These are phyloP conservation scores for Tinea trinotella DNA, from an alignment of 2,888 invertebrate species.

Conservation along the genomic window DNA sequence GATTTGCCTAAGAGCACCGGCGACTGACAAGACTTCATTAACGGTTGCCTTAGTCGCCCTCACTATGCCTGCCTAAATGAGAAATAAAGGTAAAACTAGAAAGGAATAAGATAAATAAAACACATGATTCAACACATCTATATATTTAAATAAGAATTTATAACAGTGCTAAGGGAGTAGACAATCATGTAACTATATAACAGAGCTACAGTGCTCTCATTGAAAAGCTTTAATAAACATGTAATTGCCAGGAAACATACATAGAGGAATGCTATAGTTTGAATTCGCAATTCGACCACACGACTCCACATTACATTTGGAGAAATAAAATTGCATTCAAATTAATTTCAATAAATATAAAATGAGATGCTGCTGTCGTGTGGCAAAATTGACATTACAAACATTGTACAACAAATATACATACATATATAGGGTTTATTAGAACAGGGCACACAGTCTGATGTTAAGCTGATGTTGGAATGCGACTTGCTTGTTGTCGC, in stretches of 20 bases:
- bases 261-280: background rate
- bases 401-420: background rate
- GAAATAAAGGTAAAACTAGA: too few species aligned
- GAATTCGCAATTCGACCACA: constrained; percentile 20
- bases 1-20: too few species aligned
- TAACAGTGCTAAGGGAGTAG: constrained; percentile 58
- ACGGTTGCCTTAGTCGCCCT: too few species aligned
- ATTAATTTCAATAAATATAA: constrained; percentile 54
- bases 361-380: constrained; percentile 54
- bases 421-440: too few species aligned
- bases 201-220: background rate
- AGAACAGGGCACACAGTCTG: too few species aligned
- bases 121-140: constrained; percentile 63
- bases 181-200: background rate
- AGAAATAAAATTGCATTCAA: constrained; percentile 58
- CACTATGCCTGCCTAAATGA: too few species aligned
- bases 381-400: background rate
- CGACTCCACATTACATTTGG: constrained; percentile 57
- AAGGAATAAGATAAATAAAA: too few species aligned
- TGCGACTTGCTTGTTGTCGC: too few species aligned
- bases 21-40: too few species aligned
- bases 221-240: constrained; percentile 27
- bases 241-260: constrained; percentile 49
- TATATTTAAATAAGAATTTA: constrained; percentile 70
- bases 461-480: too few species aligned